Evolutionary conservation across 2,797 vertebrate species (phyloP), one percentile per base, ranked within the genome.

Genomic region (Sebastes miniatus): DNA sequence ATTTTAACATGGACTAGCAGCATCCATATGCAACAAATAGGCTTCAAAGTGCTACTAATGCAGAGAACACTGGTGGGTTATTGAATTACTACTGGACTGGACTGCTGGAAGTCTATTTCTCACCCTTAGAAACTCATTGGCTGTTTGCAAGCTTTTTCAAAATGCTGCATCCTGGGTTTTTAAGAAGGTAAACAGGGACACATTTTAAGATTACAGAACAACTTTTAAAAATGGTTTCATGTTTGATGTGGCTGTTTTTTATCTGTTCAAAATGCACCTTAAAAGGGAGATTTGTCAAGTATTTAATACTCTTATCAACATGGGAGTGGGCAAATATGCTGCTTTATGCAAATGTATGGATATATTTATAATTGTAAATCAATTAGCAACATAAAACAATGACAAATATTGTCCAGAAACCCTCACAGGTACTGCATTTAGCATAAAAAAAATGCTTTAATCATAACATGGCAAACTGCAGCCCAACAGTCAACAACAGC

Each of bases 21-120:
- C 84, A 73, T 83, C 66, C 59, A 75, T 73, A 83, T 78, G 73
- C 76, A 86, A 73, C 77, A 81, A 76, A 57, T 5, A 52, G 25
- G 58, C 73, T 83, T 88, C 78, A 77, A 85, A 81, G 75, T 68
- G 25, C 50, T n/a, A 29, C 63, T 43, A 66, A 73, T 34, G 50
- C 20, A 47, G 36, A 78, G 16, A 65, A 31, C 50, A 70, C 66
- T 62, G 36, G 54, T 61, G 57, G 64, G 5, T 11, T 25, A 31
- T 39, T 73, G 13, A 43, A 67, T 75, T 77, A 63, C 1, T 6
- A 12, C 11, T 24, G 5, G 70, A 70, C 7, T 9, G 2, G 3
- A 63, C 64, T 8, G 10, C 4, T 50, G 2, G 2, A n/a, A 72
- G 25, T 59, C 34, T 4, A 27, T 66, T 27, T 63, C 4, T 3